Base-by-base conservation (phyloP, 2,888 invertebrate genomes). In the Schizotus pectinicornis region DNA sequence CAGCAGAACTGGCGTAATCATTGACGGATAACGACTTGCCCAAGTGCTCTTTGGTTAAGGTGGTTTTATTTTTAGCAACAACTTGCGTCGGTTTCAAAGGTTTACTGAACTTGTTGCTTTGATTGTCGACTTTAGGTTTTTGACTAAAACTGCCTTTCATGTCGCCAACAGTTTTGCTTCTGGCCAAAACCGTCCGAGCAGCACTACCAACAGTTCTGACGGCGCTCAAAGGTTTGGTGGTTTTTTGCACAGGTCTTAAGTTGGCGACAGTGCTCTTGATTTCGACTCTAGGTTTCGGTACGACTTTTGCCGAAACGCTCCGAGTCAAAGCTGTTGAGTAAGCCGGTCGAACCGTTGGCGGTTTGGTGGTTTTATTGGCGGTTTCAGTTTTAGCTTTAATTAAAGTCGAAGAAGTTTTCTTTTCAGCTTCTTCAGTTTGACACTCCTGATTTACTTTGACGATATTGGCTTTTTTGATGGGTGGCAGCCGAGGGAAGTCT, bases 281-380 rank as follows among this genome's bases (percentile, higher is more conserved):
- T 49, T 76, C 75, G 11, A 70, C 64, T 65, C 73, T 74, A 2
- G 73, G 66, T 54, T 71, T 76, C 9, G 47, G 45, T 7, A 56
- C 73, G 6, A 65, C 61, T 70, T 78, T 78, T 8, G 72, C 70
- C 5, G 76, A 72, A 13, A 76, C 67, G 57, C 73, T 79, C 66
- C 79, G 77, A 0, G 82, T 80, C 33, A 83, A 65, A 7, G 80
- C 81, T 0, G 80, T 78, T 0, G 83, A 80, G 69, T 83, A 82
- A 5, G 82, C 79, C 11, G 79, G 76, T 47, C 75, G 59, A 30
- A 68, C 50, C 22, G 69, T 46, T 8, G 56, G 38, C 3, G 72
- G 64, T 66, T 74, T 77, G 8, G 31, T 48, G 9, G 42, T 37
- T 63, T 68, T 67, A 22, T 5, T 22, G 8, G 43, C 50, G 6